phyloP scores from a whole-genome alignment of 2,113 vertebrate genomes.

The Cavia porcellus region DNA sequence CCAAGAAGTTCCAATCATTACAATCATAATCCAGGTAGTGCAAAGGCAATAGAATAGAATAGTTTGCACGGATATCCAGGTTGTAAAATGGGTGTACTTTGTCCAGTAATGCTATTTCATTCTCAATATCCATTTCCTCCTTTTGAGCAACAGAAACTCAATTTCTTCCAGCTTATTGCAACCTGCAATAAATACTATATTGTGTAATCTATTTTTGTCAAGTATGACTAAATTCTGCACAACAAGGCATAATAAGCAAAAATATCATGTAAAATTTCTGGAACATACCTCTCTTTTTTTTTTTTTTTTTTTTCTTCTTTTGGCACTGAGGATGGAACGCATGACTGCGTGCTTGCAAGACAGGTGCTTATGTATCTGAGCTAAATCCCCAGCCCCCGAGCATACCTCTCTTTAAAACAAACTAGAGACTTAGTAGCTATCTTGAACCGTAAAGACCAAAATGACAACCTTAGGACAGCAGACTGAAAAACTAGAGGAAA shows the following conservation, averaged over 20 bases:
- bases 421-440: neutral
- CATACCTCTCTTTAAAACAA: conserved; percentile 37
- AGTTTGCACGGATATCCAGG: neutral
- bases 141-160: neutral
- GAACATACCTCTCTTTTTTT: neutral
- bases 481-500: neutral
- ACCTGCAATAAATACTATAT: neutral
- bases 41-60: neutral
- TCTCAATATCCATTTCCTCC: neutral
- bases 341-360: no score
- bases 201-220: neutral
- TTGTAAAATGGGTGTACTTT: neutral
- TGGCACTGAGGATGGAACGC: no score
- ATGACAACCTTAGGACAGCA: neutral
- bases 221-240: neutral
- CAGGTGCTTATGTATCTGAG: no score
- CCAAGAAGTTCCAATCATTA: neutral
- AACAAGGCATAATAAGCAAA: neutral
- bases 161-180: neutral
- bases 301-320: no score
- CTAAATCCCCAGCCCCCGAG: no score
- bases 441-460: neutral
- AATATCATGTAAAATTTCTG: neutral
- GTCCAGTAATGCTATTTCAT: neutral
- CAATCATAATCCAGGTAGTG: neutral